Base-by-base conservation (phyloP, 2,888 invertebrate species). In the Allophyes oxyacanthae region DNA sequence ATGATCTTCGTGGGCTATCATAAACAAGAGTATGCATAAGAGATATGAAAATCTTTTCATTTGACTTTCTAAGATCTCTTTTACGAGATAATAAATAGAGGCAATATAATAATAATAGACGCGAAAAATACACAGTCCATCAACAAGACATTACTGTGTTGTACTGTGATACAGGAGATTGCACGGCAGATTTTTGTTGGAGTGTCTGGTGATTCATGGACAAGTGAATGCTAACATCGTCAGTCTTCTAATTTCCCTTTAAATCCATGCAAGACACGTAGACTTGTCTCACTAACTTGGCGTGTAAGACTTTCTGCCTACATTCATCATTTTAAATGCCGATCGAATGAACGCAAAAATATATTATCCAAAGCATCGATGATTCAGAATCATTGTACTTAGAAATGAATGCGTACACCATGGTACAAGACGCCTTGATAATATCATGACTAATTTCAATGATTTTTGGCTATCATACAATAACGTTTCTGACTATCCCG, bases 391-490 rank as follows among this genome's bases (percentile, higher is more conserved):
- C 45, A 63, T 54, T 54, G 41, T 48, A 48, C 44, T n/a, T 45
- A 32, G 32, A 33, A 45, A 60, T 55, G 56, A 50, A 67, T 50
- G 55, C 41, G 62, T 45, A 38, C 30, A 3, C 55, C 40, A 6
- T 1, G 8, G 20, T 36, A 44, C 15, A 42, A 25, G 38, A 51
- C n/a, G 51, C 38, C 20, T 53, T 37, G 59, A 52, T 66, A 40
- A 60, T 61, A 42, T 14, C 42, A 60, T 64, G 76, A 72, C 45
- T 72, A 68, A 68, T 45, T 43, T n/a, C 9, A 40, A 32, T 50
- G 43, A 52, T 55, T 56, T 75, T 75, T 73, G 73, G 76, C 73
- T 68, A 68, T 73, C 73, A 57, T 6, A 61, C 75, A 57, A 59
- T 37, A 28, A 8, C 11, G 6, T 62, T 52, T 58, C 55, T 45